Conservation (phyloP, 2,888 invertebrate species). For the Amiota minor region DNA sequence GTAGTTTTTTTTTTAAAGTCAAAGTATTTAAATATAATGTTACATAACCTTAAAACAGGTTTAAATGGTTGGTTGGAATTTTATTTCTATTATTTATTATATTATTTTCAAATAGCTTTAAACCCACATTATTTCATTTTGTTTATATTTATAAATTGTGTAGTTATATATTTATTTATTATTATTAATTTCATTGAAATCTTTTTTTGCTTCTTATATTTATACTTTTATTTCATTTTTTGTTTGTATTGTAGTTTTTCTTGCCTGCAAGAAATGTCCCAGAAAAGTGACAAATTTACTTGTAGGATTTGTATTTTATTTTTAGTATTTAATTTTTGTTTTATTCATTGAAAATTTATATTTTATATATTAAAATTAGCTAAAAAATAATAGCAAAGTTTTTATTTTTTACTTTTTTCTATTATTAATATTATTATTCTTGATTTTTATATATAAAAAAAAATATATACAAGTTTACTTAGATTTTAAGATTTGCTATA, state of each 20-base stretch:
- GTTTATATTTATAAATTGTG: neutral
- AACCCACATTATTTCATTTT: neutral
- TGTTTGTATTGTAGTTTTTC: neutral
- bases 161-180: neutral
- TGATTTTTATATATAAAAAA: neutral
- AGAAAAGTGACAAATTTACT: too few species aligned
- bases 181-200: neutral
- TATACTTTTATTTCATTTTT: neutral
- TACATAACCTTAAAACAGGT: constrained; percentile 55
- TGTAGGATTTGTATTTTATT: too few species aligned
- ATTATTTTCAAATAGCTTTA: neutral
- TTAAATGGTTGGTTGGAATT: constrained; percentile 18
- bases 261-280: constrained; percentile 28
- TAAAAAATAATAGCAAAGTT: neutral
- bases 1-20: constrained; percentile 34
- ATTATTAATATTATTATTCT: neutral
- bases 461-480: neutral
- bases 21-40: constrained; percentile 31
- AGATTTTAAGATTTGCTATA: constrained; percentile 4
- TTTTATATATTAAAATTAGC: neutral
- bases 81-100: constrained; percentile 11
- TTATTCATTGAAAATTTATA: too few species aligned
- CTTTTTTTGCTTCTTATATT: neutral
- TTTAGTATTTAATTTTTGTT: too few species aligned
- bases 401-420: constrained; percentile 14